Percentiles rank a stretch among this genome's conserved stretches.
These are phyloP conservation scores for Phylloscopus trochiloides DNA, from an alignment of 2,113 vertebrate genomes.

Conservation along the genomic window DNA sequence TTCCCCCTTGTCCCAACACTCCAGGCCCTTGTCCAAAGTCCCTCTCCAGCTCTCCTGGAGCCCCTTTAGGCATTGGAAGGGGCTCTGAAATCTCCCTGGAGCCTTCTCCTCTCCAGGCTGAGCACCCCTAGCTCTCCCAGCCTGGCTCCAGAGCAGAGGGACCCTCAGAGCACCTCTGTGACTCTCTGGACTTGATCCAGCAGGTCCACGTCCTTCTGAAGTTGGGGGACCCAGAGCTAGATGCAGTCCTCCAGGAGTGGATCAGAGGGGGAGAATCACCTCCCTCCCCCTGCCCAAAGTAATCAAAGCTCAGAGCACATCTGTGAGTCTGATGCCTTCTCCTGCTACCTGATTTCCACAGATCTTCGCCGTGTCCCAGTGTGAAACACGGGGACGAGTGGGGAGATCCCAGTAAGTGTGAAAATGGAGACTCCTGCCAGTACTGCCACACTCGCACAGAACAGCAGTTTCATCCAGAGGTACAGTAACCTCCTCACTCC, in stretches of 20 bases:
- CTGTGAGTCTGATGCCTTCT: neutral
- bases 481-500: slow-evolving; percentile 21
- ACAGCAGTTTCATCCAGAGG: slow-evolving; percentile 98
- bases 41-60: neutral
- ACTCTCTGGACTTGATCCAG: neutral
- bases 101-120: neutral
- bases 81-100: neutral
- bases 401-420: slow-evolving; percentile 98
- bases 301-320: neutral
- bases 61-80: neutral
- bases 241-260: neutral
- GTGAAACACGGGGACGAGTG: slow-evolving; percentile 98
- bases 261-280: neutral
- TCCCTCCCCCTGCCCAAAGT: neutral
- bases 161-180: neutral
- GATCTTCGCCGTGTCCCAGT: slow-evolving; percentile 90
- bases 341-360: slow-evolving; percentile 47
- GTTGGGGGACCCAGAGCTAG: neutral
- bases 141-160: neutral
- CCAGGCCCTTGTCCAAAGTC: neutral
- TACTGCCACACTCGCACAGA: slow-evolving; percentile 97
- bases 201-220: neutral
- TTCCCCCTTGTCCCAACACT: neutral
- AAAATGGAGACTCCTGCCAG: slow-evolving; percentile 90
- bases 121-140: rapidly evolving